Base-by-base conservation (phyloP, 2,888 invertebrate genomes). In the Cephus spinipes region DNA sequence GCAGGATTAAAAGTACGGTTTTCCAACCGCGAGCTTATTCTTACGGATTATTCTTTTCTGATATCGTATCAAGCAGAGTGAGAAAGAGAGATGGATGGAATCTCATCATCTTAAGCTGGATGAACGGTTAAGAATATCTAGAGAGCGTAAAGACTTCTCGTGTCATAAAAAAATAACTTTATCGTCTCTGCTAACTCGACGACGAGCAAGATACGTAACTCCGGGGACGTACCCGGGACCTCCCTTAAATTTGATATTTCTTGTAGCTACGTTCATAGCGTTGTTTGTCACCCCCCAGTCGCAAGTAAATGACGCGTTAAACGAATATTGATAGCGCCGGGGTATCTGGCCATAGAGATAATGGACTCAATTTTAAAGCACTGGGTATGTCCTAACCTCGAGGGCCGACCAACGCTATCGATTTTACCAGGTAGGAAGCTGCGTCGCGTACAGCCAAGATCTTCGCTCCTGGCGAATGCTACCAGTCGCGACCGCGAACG, bases 291-390 rank as follows among this genome's bases (percentile, higher is more conserved):
- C 81, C 80, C 80, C 79, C 73, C 11, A 77, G 23, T 78, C 80
- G 79, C 79, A 74, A 80, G 77, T 80, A 87, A 87, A 85, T 83
- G 87, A 85, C 81, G 86, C 84, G 87, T 86, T 86, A 86, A 87
- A 87, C 85, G 85, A 86, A 87, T 86, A 87, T 87, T 83, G 84
- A 85, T 87, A 83, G 83, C 83, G 83, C 81, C 83, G 80, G 83
- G 84, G 81, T 84, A 83, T 83, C 85, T 86, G 87, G 85, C 83
- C 83, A 82, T 83, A 79, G 82, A 83, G 86, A 87, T 88, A 88
- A 87, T 86, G 85, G 86, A 86, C 85, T 85, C 85, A 83, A 87
- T 87, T 84, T 85, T 82, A 85, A 83, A 85, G 85, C 84, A 77
- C 55, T 31, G 15, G 71, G 23, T 32, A 32, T 4, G 32, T 79